phyloP scores from a whole-genome alignment of 2,113 vertebrate genomes.

The Halcyon malimbica region DNA sequence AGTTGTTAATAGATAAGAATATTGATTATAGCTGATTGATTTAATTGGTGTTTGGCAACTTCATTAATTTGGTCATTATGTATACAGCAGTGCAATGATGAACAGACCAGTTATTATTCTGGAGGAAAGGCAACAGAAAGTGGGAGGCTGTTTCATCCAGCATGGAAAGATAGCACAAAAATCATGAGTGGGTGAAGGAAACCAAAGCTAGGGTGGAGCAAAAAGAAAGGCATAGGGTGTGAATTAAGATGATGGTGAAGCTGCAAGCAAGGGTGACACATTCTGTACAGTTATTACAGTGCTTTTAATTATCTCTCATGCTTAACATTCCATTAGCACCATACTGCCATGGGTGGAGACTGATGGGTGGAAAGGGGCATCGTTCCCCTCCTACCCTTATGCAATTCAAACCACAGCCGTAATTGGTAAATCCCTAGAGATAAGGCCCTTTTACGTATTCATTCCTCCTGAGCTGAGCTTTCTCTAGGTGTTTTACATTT shows the following conservation, averaged over 20 bases:
- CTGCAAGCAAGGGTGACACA: constrained; percentile 27
- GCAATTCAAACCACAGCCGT: neutral
- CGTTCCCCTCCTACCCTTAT: neutral
- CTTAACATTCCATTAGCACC: neutral
- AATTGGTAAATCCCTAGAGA: neutral
- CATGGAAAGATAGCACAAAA: neutral
- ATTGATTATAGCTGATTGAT: neutral
- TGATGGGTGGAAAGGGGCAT: neutral
- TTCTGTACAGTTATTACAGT: neutral
- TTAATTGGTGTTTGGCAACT: neutral
- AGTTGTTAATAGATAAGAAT: neutral
- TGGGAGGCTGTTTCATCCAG: neutral
- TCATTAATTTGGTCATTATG: rapidly evolving
- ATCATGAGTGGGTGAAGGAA: neutral
- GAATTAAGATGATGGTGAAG: neutral
- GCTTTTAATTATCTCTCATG: neutral
- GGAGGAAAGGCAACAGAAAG: neutral
- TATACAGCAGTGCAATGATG: neutral
- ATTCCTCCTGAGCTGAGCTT: neutral
- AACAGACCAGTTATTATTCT: neutral
- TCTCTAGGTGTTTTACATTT: neutral
- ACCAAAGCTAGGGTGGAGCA: constrained; percentile 4
- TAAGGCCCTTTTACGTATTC: neutral
- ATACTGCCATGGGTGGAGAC: neutral
- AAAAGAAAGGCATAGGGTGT: neutral